A percentile compares a stretch with the other conserved stretches of the same genome.
Evolutionary conservation across 1,140 invertebrate species (phyloP).

Genomic region (Drosophila tsacasi): DNA sequence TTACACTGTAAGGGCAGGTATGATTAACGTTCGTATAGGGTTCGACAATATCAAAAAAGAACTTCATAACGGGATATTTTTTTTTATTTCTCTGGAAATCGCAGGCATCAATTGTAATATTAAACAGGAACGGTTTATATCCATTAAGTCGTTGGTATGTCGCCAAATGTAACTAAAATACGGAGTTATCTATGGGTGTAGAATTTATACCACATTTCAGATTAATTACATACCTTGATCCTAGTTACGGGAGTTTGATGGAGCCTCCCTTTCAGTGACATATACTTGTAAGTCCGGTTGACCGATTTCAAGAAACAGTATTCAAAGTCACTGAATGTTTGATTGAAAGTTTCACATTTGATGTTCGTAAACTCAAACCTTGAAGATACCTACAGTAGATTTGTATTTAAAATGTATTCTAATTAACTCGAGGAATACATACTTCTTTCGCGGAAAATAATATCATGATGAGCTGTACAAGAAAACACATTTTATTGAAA

Average conservation of each 20-base stretch:
- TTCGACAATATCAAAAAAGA: not conserved
- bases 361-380: too few species aligned
- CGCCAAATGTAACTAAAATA: not conserved
- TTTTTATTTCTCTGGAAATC: not conserved
- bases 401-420: too few species aligned
- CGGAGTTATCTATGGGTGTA: not conserved
- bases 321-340: not conserved
- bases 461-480: not conserved
- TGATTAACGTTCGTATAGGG: conserved; percentile 12
- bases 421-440: not conserved
- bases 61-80: not conserved
- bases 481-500: not conserved
- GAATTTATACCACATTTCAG: not conserved
- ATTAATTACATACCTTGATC: not conserved
- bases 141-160: conserved; percentile 14
- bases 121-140: conserved; percentile 17
- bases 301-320: conserved; percentile 16
- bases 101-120: conserved; percentile 12
- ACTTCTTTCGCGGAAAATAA: not conserved
- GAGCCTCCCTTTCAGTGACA: not conserved
- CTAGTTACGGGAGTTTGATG: not conserved
- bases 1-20: conserved; percentile 8
- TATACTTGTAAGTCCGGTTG: conserved; percentile 12
- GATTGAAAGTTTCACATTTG: too few species aligned
- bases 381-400: too few species aligned